Evolutionary conservation across 2,113 vertebrate species (phyloP).

Genomic region (Callocephalon fimbriatum): DNA sequence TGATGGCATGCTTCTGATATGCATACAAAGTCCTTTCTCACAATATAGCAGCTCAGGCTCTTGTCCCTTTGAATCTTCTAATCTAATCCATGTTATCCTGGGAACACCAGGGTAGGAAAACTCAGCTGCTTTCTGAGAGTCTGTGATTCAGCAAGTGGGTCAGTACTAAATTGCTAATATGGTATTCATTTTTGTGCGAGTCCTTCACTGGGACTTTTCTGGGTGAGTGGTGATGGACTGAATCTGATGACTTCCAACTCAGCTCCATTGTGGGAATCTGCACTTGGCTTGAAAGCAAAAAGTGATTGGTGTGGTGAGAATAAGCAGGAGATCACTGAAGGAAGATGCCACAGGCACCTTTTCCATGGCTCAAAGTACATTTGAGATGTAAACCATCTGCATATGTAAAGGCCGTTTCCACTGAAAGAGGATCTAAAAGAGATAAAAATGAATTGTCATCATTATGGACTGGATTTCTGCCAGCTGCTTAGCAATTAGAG

Average conservation of each 20-base stretch:
- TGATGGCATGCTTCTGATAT: background rate
- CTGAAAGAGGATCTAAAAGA: slow-evolving; percentile 10
- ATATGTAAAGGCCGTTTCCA: background rate
- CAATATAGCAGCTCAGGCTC: background rate
- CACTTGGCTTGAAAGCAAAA: background rate
- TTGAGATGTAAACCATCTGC: background rate
- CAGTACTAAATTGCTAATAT: background rate
- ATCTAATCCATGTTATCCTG: background rate
- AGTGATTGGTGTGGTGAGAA: background rate
- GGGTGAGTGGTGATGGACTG: background rate
- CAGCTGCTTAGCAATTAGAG: slow-evolving; percentile 51
- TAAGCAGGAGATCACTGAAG: background rate
- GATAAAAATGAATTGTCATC: slow-evolving; percentile 31
- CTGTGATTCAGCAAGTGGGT: background rate
- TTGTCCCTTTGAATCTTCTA: background rate
- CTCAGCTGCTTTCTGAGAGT: background rate
- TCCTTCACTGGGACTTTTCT: background rate
- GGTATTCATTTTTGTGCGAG: background rate
- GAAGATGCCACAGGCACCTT: background rate
- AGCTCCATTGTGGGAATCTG: background rate
- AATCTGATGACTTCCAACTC: background rate
- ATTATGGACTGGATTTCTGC: slow-evolving; percentile 42
- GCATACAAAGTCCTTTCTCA: background rate
- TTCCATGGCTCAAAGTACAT: background rate
- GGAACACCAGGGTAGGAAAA: background rate